Evolutionary conservation across 2,113 vertebrate genomes (phyloP), one percentile per base, ranked within the genome.

Genomic region (Callipepla californica): DNA sequence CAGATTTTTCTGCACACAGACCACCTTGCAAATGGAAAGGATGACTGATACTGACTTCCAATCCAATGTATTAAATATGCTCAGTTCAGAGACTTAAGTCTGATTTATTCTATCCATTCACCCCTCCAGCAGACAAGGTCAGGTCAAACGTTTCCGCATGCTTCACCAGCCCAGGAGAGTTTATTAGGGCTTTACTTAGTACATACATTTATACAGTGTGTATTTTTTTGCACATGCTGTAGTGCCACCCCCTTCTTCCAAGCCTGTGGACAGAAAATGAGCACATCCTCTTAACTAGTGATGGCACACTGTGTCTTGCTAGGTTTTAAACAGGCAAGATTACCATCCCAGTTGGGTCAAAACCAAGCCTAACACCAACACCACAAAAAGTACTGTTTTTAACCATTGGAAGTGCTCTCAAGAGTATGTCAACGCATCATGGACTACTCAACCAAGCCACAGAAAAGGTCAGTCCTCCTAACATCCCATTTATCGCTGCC

Each of bases 1-100:
- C 38, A n/a, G 78, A 85, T 92, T 95, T 89, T 87, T 87, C 78
- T 30, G 85, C 72, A 59, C 50, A 44, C 77, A 67, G 50, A 75
- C 16, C 65, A 68, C 63, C 13, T 85, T 91, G 87, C 59, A 70
- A 93, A 89, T 3, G 68, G 89, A 85, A 94, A 92, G 91, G 87
- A 91, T 96, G 85, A 96, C 68, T 95, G 89, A 95, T 13, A 83
- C 87, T 78, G 87, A 90, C 89, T 85, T 93, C 81, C 89, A 83
- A 51, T 91, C 85, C 94, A 77, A 80, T 65, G 89, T 72, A 83
- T 85, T 66, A 94, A 95, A 92, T 89, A 91, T 65, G 59, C 94
- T 92, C 85, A 93, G 70, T 80, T 78, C 75, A 61, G 55, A 82
- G 72, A 63, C 87, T 74, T 87, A 93, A 85, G 92, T 82, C 85